phyloP scores from a whole-genome alignment of 2,888 invertebrate genomes.

The Pachycephus smyrnensis region DNA sequence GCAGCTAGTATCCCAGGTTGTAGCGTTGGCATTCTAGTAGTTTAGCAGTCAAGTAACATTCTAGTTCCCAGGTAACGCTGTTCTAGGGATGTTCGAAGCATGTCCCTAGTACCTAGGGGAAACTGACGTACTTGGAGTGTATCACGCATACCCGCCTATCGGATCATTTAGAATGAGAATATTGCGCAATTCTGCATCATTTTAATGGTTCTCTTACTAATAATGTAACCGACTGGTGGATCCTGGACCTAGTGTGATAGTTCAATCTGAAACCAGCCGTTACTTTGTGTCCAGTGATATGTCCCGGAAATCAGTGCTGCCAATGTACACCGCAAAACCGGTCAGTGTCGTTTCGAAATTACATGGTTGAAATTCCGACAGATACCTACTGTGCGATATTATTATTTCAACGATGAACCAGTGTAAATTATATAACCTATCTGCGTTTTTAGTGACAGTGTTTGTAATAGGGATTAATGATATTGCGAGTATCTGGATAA shows the following conservation, averaged over 20 bases:
- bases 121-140: too few species aligned
- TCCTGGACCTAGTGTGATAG: neutral
- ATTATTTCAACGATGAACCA: neutral
- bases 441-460: neutral
- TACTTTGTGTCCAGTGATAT: neutral
- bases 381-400: neutral
- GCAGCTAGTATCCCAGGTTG: neutral
- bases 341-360: neutral
- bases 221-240: neutral
- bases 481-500: slow-evolving; percentile 26
- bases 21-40: neutral
- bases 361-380: neutral
- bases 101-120: too few species aligned
- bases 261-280: neutral
- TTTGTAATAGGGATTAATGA: neutral
- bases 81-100: neutral
- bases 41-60: neutral
- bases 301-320: neutral
- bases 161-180: too few species aligned
- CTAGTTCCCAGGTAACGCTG: neutral
- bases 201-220: too few species aligned
- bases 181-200: too few species aligned
- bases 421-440: neutral
- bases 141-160: too few species aligned
- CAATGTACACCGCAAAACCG: neutral